Conservation (phyloP, 2,797 vertebrate species). For the Schizopygopsis pylzovi region DNA sequence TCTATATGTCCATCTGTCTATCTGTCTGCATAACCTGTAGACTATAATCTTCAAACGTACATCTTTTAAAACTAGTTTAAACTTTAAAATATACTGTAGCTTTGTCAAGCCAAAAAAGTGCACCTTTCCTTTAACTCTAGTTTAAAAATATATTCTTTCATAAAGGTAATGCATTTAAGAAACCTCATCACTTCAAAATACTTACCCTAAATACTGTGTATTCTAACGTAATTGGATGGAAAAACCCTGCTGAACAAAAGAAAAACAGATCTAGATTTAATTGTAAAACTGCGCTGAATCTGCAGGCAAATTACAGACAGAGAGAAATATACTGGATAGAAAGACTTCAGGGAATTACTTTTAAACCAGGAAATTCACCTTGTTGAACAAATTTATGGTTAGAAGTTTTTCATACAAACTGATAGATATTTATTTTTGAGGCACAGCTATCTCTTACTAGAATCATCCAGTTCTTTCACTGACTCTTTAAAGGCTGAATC, state of each 20-base stretch:
- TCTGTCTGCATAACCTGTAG: neutral
- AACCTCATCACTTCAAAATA: constrained; percentile 6
- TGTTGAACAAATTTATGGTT: neutral
- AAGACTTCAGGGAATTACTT: constrained; percentile 13
- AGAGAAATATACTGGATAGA: constrained; percentile 11
- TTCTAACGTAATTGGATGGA: constrained; percentile 5
- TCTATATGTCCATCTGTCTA: neutral
- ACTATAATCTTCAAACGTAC: neutral
- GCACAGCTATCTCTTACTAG: constrained; percentile 4
- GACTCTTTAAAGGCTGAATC: neutral
- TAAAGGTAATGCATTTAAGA: constrained; percentile 19
- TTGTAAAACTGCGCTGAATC: constrained; percentile 18
- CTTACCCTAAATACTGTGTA: neutral
- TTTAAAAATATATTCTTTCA: constrained; percentile 29
- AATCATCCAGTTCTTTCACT: neutral
- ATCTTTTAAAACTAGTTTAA: neutral
- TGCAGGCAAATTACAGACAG: constrained; percentile 5
- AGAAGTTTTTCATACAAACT: neutral
- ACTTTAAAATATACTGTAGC: neutral
- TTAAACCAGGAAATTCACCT: neutral
- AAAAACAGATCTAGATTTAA: constrained; percentile 22
- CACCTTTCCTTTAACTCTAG: neutral
- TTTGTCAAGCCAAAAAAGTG: neutral
- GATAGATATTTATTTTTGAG: constrained; percentile 8
- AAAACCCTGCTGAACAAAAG: constrained; percentile 4